Evolutionary conservation across 2,797 vertebrate species (phyloP).

Genomic region (Helarctos malayanus): DNA sequence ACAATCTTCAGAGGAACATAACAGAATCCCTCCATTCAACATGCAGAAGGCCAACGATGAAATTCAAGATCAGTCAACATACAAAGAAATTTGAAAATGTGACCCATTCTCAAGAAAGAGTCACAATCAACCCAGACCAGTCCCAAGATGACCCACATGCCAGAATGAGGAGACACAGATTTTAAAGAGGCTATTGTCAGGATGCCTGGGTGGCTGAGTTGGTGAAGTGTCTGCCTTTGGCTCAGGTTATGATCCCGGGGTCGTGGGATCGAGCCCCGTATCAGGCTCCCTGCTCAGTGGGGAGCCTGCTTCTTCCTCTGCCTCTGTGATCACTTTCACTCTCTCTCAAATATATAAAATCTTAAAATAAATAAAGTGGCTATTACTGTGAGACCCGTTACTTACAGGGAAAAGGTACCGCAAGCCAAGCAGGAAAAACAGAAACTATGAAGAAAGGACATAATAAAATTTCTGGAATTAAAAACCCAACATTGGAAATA

Average conservation of each 20-base stretch:
- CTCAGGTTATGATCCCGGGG: neutral
- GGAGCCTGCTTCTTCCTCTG: neutral
- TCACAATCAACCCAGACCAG: too few relatives aligned
- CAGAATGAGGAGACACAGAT: neutral
- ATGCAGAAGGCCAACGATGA: neutral
- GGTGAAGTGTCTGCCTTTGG: neutral
- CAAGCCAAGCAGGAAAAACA: neutral
- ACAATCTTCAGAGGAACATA: neutral
- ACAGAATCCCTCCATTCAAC: neutral
- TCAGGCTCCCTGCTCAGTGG: too few relatives aligned
- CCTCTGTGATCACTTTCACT: neutral
- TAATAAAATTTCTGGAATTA: neutral
- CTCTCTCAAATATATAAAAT: neutral
- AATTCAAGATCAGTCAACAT: neutral
- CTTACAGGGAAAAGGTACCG: neutral
- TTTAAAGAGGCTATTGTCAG: neutral
- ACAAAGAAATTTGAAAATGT: neutral
- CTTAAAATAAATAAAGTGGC: neutral
- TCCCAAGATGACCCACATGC: neutral
- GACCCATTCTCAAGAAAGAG: neutral
- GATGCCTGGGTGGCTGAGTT: neutral
- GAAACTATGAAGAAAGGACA: neutral
- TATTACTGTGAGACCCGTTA: neutral
- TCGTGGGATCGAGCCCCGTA: neutral
- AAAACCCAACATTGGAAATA: neutral